Conservation (phyloP, 1,140 invertebrate species). For the Stratiolaelaps scimitus region DNA sequence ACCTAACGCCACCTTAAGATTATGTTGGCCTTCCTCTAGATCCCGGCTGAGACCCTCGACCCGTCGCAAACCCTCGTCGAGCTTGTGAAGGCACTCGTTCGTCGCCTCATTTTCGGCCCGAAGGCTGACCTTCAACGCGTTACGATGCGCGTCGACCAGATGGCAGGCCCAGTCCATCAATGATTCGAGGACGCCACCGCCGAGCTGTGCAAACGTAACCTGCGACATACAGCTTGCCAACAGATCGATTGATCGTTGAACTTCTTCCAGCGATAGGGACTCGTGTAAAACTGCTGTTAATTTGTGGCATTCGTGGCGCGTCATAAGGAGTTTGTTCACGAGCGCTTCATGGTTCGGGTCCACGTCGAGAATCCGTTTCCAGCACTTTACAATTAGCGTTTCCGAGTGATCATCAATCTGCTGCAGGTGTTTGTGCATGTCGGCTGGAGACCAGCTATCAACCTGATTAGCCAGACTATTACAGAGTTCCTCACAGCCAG, state of each 20-base stretch:
- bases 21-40: slow-evolving; percentile 5
- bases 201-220: not conserved
- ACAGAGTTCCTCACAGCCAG: slow-evolving; percentile 1
- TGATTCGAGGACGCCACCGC: not conserved
- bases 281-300: slow-evolving; percentile 6
- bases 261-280: slow-evolving; percentile 12
- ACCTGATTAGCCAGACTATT: not conserved
- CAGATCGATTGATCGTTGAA: slow-evolving; percentile 17
- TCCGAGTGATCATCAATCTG: slow-evolving; percentile 13
- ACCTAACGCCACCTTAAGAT: slow-evolving; percentile 3
- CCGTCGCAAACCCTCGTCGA: not conserved
- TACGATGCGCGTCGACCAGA: slow-evolving; percentile 7
- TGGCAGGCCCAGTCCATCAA: slow-evolving; percentile 27
- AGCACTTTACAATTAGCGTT: slow-evolving; percentile 3
- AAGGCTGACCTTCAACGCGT: slow-evolving; percentile 15
- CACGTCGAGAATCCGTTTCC: slow-evolving; percentile 2
- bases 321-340: not conserved
- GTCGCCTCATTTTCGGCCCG: slow-evolving; percentile 2
- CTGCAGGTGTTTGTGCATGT: not conserved
- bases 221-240: slow-evolving; percentile 6
- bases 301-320: slow-evolving; percentile 15
- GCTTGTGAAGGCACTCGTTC: not conserved
- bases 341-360: not conserved
- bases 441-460: not conserved
- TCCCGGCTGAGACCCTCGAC: not conserved